Evolutionary conservation across 2,888 invertebrate genomes (phyloP), one percentile per base, ranked within the genome.

Genomic region (Leucophenga maculata): DNA sequence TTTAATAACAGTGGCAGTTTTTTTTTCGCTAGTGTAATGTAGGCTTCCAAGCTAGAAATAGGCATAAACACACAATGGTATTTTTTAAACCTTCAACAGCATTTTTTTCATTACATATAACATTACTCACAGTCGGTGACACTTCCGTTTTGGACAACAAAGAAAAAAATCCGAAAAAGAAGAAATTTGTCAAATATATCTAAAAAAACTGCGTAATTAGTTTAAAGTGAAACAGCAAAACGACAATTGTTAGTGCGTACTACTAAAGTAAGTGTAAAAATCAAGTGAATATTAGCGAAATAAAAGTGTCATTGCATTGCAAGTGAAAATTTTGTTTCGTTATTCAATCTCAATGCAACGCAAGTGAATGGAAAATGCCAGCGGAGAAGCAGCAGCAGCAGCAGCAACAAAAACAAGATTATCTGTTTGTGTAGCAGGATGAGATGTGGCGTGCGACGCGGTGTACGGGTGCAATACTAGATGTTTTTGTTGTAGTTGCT

Each of bases 341-440:
- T 54, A 54, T 54, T 54, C 18, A 18, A 20, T 22, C 18, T 20
- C 18, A 22, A 18, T 18, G 16, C 11, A 11, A 54, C 11, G 54
- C 11, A n/a, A 54, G n/a, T 54, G 18, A 54, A 54, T 18, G 22
- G 54, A 54, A 54, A 54, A 54, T 54, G 54, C 54, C 54, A 54
- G 0, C 22, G 54, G 54, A 54, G 54, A 18, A 18, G 22, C 18
- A 52, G 6, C 18, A 4, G 14, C 52, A 52, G 20, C 4, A 3
- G 18, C 52, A 22, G 20, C 62, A 64, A 22, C 46, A 64, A 64
- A 64, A 64, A 64, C 62, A 48, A 64, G 46, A 46, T 14, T 48
- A 46, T 64, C n/a, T 9, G 11, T n/a, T 39, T 39, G 31, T 39
- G 39, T 9, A 11, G 8, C 11, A 11, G 8, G 39, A 11, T 39